phyloP scores from a whole-genome alignment of 2,113 vertebrate species.

The Notiomystis cincta region DNA sequence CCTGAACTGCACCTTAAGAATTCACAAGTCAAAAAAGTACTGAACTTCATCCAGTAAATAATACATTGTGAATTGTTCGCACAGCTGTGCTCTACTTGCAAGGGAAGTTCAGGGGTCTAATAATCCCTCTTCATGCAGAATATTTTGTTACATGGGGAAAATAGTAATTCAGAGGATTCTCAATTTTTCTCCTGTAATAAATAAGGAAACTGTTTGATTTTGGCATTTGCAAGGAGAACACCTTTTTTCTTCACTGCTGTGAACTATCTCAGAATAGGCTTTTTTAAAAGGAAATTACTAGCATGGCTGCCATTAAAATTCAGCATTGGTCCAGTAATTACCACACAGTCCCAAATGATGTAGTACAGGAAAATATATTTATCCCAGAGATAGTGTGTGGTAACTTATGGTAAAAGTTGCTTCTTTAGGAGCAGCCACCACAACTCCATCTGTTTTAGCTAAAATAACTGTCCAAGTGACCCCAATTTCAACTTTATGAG shows the following conservation, averaged over 20 bases:
- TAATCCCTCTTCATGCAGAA: conserved; percentile 3
- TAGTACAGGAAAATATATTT: conserved; percentile 17
- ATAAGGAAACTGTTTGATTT: conserved; percentile 1
- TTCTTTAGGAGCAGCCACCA: conserved; percentile 49
- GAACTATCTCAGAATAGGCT: not conserved
- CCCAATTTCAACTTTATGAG: conserved; percentile 67
- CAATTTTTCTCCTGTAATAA: not conserved
- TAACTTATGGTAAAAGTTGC: conserved; percentile 30
- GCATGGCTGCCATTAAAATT: not conserved
- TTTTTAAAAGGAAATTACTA: not conserved
- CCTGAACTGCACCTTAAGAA: not conserved
- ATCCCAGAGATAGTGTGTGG: conserved; percentile 10
- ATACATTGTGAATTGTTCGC: conserved; percentile 2
- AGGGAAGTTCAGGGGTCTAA: conserved; percentile 30
- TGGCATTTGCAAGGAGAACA: not conserved
- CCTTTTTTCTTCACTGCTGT: not conserved
- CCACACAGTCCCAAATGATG: not conserved
- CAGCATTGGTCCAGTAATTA: not conserved
- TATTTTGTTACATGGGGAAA: conserved; percentile 42
- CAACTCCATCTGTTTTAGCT: conserved; percentile 65
- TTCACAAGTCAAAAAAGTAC: conserved; percentile 3
- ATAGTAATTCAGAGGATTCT: not conserved
- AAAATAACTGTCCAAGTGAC: conserved; percentile 66
- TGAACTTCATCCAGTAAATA: conserved; percentile 45
- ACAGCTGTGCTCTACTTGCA: conserved; percentile 41